Percentiles rank a stretch among this genome's conserved stretches.
These are phyloP conservation scores for Podarcis cretensis DNA, from an alignment of 2,113 vertebrate genomes.

Conservation along the genomic window DNA sequence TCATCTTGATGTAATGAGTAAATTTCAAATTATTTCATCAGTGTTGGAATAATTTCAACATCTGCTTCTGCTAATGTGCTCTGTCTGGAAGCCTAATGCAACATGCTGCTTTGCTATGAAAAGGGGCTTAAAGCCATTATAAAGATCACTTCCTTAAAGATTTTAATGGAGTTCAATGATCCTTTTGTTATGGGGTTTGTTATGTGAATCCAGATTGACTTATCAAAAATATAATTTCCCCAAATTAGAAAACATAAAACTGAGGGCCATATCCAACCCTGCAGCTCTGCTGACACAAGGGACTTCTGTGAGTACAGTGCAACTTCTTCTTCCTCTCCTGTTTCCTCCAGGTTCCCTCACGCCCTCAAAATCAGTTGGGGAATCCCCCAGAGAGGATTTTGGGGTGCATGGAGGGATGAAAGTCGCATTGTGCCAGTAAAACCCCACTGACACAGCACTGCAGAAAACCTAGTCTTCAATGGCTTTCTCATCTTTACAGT, in stretches of 20 bases:
- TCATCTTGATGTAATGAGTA: slow-evolving; percentile 10
- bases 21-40: slow-evolving; percentile 12
- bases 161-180: background rate
- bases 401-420: no score
- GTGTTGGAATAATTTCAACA: background rate
- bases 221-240: background rate
- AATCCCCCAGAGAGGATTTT: no score
- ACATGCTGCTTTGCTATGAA: slow-evolving; percentile 18
- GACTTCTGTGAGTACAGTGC: no score
- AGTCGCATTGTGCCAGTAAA: no score
- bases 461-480: background rate
- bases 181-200: background rate
- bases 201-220: background rate
- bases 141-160: background rate
- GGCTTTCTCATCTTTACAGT: no score
- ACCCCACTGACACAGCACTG: no score
- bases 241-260: background rate
- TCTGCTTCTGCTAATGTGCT: background rate
- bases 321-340: no score
- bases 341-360: no score
- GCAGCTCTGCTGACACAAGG: no score
- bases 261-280: background rate
- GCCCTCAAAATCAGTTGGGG: no score
- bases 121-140: background rate
- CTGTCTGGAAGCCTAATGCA: background rate